Conservation (phyloP, 1,140 invertebrate genomes). For the Drosophila subobscura region DNA sequence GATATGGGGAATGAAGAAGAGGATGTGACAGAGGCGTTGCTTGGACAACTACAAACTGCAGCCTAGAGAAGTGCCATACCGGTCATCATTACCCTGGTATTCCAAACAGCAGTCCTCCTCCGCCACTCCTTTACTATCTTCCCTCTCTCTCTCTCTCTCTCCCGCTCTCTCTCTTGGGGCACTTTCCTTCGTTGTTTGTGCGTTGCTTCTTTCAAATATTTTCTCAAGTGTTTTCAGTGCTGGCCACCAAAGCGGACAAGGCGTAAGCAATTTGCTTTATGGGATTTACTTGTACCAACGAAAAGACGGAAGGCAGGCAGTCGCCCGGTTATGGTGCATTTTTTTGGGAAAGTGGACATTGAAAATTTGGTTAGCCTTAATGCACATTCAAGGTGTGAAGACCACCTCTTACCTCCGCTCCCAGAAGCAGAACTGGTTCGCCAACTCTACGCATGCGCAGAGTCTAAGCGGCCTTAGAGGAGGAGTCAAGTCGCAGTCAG, state of each 20-base stretch:
- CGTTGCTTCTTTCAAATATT: conserved; percentile 60
- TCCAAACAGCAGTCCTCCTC: too few species aligned
- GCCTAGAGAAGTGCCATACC: not conserved
- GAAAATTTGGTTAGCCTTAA: conserved; percentile 59
- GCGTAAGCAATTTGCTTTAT: conserved; percentile 65
- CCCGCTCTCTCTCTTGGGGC: conserved; percentile 6
- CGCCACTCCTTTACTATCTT: too few species aligned
- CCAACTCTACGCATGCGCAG: conserved; percentile 8
- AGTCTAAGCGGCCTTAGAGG: not conserved
- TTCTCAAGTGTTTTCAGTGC: conserved; percentile 50
- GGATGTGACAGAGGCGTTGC: conserved; percentile 59
- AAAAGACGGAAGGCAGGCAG: conserved; percentile 44
- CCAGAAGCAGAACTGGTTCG: conserved; percentile 30
- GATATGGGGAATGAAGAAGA: not conserved
- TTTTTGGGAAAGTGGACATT: conserved; percentile 64
- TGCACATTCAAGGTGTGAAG: conserved; percentile 55
- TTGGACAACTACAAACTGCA: conserved; percentile 16
- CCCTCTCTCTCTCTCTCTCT: too few species aligned
- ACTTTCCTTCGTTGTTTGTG: conserved; percentile 63
- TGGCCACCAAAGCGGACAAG: conserved; percentile 34
- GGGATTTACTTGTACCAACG: conserved; percentile 64
- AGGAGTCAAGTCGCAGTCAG: too few species aligned
- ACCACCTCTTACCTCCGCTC: not conserved
- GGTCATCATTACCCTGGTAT: conserved; percentile 11
- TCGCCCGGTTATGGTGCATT: not conserved